Percentiles rank a stretch among this genome's conserved stretches.
These are phyloP conservation scores for Halocynthia roretzi DNA, from an alignment of 23 tunicate genomes.

Conservation along the genomic window DNA sequence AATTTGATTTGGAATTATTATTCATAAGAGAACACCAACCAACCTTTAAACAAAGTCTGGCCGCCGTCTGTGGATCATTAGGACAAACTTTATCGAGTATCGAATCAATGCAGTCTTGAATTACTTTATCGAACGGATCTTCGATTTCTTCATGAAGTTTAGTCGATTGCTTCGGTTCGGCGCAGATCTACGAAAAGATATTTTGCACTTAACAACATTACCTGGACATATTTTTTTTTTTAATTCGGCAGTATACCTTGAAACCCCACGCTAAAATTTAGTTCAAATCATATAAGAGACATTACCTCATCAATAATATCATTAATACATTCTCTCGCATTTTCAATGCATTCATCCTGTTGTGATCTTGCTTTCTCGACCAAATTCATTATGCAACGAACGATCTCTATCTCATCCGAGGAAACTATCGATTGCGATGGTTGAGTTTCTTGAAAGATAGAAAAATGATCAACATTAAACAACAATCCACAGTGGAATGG, in stretches of 20 bases:
- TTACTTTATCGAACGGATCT: slow-evolving; percentile 16
- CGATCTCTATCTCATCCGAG: slow-evolving; percentile 60
- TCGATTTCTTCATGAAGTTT: slow-evolving; percentile 8
- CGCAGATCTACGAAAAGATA: background rate
- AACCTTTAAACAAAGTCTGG: slow-evolving; percentile 19
- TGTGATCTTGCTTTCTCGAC: slow-evolving; percentile 41
- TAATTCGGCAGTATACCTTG: no score
- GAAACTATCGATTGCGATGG: slow-evolving; percentile 9
- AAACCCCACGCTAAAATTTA: no score
- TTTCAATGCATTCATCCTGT: slow-evolving; percentile 40
- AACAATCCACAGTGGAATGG: background rate
- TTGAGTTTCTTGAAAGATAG: slow-evolving; percentile 2
- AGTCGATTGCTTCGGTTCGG: slow-evolving; percentile 1
- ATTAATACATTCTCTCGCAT: slow-evolving; percentile 38
- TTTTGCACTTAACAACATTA: no score
- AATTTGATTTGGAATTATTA: no score
- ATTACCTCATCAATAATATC: slow-evolving; percentile 45
- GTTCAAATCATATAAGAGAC: background rate
- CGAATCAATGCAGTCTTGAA: slow-evolving; percentile 5
- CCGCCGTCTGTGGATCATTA: slow-evolving; percentile 24
- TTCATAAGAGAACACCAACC: background rate
- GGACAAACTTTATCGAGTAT: slow-evolving; percentile 49
- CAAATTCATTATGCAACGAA: slow-evolving; percentile 58
- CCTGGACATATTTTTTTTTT: no score
- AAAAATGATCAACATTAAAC: background rate